phyloP scores from a whole-genome alignment of 2,888 invertebrate species.

The Metopia argyrocephala region DNA sequence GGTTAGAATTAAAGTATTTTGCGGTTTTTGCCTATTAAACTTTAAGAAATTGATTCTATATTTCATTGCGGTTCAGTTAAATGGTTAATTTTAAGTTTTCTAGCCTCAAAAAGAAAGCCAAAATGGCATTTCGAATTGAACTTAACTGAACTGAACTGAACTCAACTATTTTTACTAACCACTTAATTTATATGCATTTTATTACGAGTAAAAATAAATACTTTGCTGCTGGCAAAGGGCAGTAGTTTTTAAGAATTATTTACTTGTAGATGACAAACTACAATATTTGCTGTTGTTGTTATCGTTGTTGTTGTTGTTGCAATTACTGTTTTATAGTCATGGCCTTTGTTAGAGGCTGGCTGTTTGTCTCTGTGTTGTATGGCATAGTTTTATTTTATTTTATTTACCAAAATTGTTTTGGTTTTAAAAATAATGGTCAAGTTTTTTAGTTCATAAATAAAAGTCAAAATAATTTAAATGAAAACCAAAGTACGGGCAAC shows the following conservation, averaged over 20 bases:
- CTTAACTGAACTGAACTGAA: no score
- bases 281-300: not conserved
- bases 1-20: conserved; percentile 59
- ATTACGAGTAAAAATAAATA: not conserved
- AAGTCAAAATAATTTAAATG: conserved; percentile 42
- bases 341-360: not conserved
- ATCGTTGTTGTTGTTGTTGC: not conserved
- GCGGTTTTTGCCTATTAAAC: conserved; percentile 63
- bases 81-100: conserved; percentile 53
- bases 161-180: not conserved
- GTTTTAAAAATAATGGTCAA: conserved; percentile 19
- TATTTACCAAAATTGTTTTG: conserved; percentile 1
- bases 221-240: not conserved
- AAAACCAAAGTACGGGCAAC: conserved; percentile 5
- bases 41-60: conserved; percentile 61
- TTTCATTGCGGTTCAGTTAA: conserved; percentile 53
- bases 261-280: not conserved
- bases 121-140: conserved; percentile 15
- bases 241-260: not conserved
- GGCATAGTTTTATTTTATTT: not conserved
- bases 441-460: conserved; percentile 45
- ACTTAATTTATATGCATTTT: not conserved
- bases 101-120: conserved; percentile 8
- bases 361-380: not conserved
- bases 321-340: not conserved